A percentile compares a stretch with the other conserved stretches of the same genome.
Evolutionary conservation across 2,113 vertebrate genomes (phyloP).

Genomic region (Ctenodactylus gundi): DNA sequence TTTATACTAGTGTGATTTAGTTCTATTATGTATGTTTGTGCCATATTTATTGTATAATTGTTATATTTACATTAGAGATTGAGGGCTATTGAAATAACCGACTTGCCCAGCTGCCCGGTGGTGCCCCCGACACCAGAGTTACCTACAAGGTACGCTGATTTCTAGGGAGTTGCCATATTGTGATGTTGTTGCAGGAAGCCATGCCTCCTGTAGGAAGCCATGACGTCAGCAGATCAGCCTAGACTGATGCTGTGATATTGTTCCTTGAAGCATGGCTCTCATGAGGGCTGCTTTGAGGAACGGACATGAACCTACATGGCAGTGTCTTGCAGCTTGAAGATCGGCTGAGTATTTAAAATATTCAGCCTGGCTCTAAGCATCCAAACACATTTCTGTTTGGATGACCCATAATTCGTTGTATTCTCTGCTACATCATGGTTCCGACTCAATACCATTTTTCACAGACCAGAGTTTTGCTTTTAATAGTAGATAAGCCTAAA

Average conservation of each 20-base stretch:
- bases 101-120: slow-evolving; percentile 89
- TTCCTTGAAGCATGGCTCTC: slow-evolving; percentile 69
- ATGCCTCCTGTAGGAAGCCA: slow-evolving; percentile 73
- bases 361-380: slow-evolving; percentile 80
- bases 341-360: slow-evolving; percentile 83
- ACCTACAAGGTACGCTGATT: slow-evolving; percentile 88
- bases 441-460: slow-evolving; percentile 53
- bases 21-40: slow-evolving; percentile 81
- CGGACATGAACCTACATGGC: slow-evolving; percentile 71
- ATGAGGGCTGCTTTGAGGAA: slow-evolving; percentile 73
- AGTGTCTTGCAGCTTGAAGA: slow-evolving; percentile 70
- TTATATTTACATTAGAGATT: slow-evolving; percentile 91
- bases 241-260: slow-evolving; percentile 73
- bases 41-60: slow-evolving; percentile 88
- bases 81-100: slow-evolving; percentile 91
- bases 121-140: slow-evolving; percentile 89
- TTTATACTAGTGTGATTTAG: slow-evolving; percentile 76
- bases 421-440: slow-evolving; percentile 76
- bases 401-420: slow-evolving; percentile 75
- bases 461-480: slow-evolving; percentile 55
- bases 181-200: slow-evolving; percentile 79
- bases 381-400: slow-evolving; percentile 82
- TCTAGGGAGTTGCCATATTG: slow-evolving; percentile 83
- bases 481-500: slow-evolving; percentile 59
- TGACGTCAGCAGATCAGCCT: slow-evolving; percentile 75